Base-by-base conservation (phyloP, 2,113 vertebrate genomes). In the Otocyon megalotis region DNA sequence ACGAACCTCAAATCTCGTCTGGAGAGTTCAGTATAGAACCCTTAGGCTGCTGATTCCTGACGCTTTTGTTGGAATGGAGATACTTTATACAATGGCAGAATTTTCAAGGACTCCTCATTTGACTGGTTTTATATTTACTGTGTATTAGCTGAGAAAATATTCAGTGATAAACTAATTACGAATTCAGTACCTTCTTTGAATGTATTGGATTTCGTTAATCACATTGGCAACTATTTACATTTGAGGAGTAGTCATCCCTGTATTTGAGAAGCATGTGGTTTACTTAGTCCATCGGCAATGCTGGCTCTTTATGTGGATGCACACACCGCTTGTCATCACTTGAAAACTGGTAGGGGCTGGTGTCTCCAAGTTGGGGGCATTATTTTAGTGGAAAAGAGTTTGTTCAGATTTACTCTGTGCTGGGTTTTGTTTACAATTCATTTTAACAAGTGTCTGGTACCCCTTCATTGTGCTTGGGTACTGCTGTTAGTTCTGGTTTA, bases 91-190 rank as follows among this genome's bases (percentile, higher is more conserved):
- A 53, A 62, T 50, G 50, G 53, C 53, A 65, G 1, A n/a, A 82
- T 67, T 87, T 95, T 82, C 1, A 69, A 90, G 22, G 77, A 30
- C 17, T 94, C 19, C 17, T 87, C 48, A n/a, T 54, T n/a, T 1
- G 3, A 84, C 37, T 74, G 76, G 53, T 85, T 91, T 20, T n/a
- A 24, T 53, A 76, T 15, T 88, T 80, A 62, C 19, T 72, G 3
- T 67, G 28, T 90, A 62, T 90, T 35, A 92, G 48, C 22, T 56
- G 53, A 95, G 84, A 93, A 90, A 53, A 93, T 76, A 95, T 24
- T 74, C 71, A 84, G 30, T 79, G 60, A 83, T 48, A 82, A 74
- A 65, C 13, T 56, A 81, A 63, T 84, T 93, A 88, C 50, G 63
- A 90, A 81, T 60, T 92, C 12, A 53, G 1, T 63, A 72, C 19